These are phyloP conservation scores for Psettodes erumei DNA, from an alignment of 2,113 vertebrate species.

Conservation along the genomic window DNA sequence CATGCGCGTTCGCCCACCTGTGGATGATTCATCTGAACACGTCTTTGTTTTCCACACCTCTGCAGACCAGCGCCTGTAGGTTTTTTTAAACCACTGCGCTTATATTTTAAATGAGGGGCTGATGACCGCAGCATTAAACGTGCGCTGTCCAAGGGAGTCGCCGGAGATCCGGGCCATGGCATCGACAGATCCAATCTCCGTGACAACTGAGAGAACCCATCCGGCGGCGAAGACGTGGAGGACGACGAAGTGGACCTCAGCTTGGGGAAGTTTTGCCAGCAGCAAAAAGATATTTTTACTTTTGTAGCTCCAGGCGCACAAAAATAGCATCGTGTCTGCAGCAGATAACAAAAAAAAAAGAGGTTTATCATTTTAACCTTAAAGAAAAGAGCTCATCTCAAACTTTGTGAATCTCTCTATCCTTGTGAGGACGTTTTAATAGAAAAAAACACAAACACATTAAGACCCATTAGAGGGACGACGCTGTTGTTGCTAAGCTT, in stretches of 20 bases:
- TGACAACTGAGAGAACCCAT: slow-evolving; percentile 1
- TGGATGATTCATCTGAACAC: too few relatives aligned
- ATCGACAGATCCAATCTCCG: not conserved
- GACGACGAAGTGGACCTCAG: not conserved
- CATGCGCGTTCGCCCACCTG: too few relatives aligned
- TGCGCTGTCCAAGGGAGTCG: too few relatives aligned
- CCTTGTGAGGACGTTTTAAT: slow-evolving; percentile 2
- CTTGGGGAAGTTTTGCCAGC: not conserved
- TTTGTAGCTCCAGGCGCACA: too few relatives aligned
- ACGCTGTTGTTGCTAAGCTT: slow-evolving; percentile 35
- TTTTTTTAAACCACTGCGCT: too few relatives aligned
- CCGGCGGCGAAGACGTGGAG: not conserved
- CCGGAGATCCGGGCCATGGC: too few relatives aligned
- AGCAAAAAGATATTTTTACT: not conserved
- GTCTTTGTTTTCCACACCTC: too few relatives aligned
- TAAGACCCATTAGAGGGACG: not conserved
- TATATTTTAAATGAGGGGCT: too few relatives aligned
- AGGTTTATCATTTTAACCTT: not conserved
- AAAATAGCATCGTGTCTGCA: too few relatives aligned
- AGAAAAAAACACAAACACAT: slow-evolving; percentile 7
- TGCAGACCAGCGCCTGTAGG: too few relatives aligned
- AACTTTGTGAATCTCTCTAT: not conserved
- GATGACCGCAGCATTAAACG: too few relatives aligned
- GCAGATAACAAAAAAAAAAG: too few relatives aligned
- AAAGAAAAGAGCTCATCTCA: not conserved